phyloP scores from a whole-genome alignment of 2,888 invertebrate species.

The Ophion slaviceki region DNA sequence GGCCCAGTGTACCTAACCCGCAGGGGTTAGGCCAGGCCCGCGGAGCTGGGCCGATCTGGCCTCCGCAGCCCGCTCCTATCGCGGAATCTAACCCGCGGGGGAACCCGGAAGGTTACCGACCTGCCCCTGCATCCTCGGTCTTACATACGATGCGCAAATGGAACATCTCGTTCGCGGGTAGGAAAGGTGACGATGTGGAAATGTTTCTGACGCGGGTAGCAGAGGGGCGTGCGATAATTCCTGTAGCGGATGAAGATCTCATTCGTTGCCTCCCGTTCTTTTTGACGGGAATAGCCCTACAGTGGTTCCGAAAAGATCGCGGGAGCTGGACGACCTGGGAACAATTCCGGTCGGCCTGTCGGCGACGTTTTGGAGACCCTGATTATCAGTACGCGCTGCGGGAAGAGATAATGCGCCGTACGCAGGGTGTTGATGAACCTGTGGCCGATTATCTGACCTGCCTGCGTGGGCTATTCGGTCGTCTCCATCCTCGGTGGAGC shows the following conservation, averaged over 20 bases:
- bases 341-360: constrained; percentile 15
- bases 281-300: constrained; percentile 27
- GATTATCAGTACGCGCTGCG: constrained; percentile 33
- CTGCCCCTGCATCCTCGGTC: neutral
- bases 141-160: constrained; percentile 24
- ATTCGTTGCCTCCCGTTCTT: constrained; percentile 46
- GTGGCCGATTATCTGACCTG: constrained; percentile 27
- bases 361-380: constrained; percentile 23
- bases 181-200: constrained; percentile 15
- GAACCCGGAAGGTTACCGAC: no score
- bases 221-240: constrained; percentile 13
- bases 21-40: no score
- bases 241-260: neutral
- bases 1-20: no score
- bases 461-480: constrained; percentile 12
- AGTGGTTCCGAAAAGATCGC: constrained; percentile 36
- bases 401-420: constrained; percentile 27
- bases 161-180: constrained; percentile 24
- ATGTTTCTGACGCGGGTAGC: constrained; percentile 8
- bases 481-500: constrained; percentile 11
- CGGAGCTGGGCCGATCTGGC: no score
- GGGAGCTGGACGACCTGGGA: neutral
- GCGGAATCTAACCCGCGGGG: no score
- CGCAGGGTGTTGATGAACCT: constrained; percentile 21
- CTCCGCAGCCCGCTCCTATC: no score